phyloP scores from a whole-genome alignment of 2,888 invertebrate genomes.

The Siphlonurus alternatus region DNA sequence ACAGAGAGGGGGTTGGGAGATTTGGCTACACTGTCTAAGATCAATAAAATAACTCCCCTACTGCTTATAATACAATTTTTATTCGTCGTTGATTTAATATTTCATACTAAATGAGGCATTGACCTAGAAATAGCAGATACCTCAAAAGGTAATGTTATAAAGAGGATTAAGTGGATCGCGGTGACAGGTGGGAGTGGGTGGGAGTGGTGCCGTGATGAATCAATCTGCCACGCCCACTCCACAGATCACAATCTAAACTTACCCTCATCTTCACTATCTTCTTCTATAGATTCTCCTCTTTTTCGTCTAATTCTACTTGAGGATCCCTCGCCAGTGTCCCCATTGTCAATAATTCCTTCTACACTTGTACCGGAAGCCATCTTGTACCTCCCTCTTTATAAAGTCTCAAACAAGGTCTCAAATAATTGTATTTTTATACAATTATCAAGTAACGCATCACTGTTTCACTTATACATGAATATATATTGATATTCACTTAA shows the following conservation, averaged over 20 bases:
- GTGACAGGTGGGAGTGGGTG: neutral
- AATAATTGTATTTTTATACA: neutral
- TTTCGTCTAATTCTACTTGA: slow-evolving; percentile 4
- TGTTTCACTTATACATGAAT: neutral
- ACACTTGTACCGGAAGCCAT: slow-evolving; percentile 73
- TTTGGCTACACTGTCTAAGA: neutral
- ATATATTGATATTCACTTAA: neutral
- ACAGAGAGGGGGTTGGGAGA: neutral
- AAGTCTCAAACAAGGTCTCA: neutral
- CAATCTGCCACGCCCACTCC: neutral
- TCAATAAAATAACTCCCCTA: neutral
- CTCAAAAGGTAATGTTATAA: neutral
- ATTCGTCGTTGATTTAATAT: neutral
- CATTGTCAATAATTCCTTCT: slow-evolving; percentile 43
- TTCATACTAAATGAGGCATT: neutral
- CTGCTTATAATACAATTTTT: neutral
- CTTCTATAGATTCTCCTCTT: slow-evolving; percentile 3
- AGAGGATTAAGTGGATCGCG: neutral
- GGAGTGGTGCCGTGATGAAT: neutral
- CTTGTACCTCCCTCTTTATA: slow-evolving; percentile 21
- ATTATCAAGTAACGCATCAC: neutral
- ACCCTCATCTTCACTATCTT: slow-evolving; percentile 10
- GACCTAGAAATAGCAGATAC: neutral
- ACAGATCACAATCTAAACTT: neutral
- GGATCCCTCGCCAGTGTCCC: slow-evolving; percentile 1